Evolutionary conservation across 2,888 invertebrate species (phyloP).

Genomic region (Chouioia cunea): DNA sequence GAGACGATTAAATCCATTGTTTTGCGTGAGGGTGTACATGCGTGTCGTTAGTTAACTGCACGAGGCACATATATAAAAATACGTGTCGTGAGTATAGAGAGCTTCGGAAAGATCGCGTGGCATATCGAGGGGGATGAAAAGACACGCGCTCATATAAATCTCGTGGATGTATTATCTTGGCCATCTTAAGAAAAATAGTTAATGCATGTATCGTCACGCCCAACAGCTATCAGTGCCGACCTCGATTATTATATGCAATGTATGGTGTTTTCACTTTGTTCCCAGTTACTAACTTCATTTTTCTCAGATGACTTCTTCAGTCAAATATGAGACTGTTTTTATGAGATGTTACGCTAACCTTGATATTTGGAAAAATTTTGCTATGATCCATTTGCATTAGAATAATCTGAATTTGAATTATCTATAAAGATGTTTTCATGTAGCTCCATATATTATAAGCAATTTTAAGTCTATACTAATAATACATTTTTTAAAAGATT

Average conservation of each 20-base stretch:
- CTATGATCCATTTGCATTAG: too few relatives aligned
- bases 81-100: slow-evolving; percentile 43
- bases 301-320: not conserved
- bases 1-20: slow-evolving; percentile 35
- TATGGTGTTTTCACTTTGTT: not conserved
- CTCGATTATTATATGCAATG: slow-evolving; percentile 39
- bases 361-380: too few relatives aligned
- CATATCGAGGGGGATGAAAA: slow-evolving; percentile 51
- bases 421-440: too few relatives aligned
- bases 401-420: too few relatives aligned
- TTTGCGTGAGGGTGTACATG: slow-evolving; percentile 20
- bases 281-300: slow-evolving; percentile 23
- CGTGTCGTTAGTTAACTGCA: slow-evolving; percentile 36
- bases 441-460: too few relatives aligned
- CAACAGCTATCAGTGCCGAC: slow-evolving; percentile 40
- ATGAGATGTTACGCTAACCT: too few relatives aligned
- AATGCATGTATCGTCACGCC: slow-evolving; percentile 60
- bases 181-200: slow-evolving; percentile 61
- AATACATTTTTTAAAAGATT: slow-evolving; percentile 4
- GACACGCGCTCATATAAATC: slow-evolving; percentile 59
- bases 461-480: too few relatives aligned
- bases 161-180: slow-evolving; percentile 61
- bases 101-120: not conserved
- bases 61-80: slow-evolving; percentile 5
- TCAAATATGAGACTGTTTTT: slow-evolving; percentile 15